Evolutionary conservation across 2,797 vertebrate genomes (phyloP).

Genomic region (Sardinella longiceps): DNA sequence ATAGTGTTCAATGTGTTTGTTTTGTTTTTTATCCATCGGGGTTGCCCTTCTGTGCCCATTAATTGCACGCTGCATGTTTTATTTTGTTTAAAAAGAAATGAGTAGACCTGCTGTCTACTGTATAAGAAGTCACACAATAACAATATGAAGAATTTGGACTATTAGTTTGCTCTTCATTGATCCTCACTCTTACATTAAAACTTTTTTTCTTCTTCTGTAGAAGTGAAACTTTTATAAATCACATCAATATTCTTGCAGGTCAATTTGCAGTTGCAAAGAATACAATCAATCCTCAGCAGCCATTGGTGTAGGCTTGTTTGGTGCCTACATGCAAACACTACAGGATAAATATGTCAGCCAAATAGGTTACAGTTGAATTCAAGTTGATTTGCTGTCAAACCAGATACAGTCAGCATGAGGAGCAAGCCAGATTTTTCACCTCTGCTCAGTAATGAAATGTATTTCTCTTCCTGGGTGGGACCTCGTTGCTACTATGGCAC

Average conservation of each 20-base stretch:
- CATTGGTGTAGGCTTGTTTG: background rate
- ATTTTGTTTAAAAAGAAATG: no score
- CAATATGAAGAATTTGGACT: no score
- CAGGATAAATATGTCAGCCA: background rate
- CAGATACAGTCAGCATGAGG: background rate
- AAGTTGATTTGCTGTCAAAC: background rate
- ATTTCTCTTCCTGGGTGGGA: background rate
- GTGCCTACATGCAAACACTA: background rate
- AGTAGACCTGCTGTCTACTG: no score
- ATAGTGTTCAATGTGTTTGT: no score
- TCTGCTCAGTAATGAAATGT: background rate
- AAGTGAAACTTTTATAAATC: background rate
- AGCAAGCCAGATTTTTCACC: background rate
- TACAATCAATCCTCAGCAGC: background rate
- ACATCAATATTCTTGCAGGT: background rate
- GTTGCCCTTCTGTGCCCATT: no score
- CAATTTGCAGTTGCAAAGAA: background rate
- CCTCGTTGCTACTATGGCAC: background rate
- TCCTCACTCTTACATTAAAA: background rate
- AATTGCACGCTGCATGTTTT: no score
- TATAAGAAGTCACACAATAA: no score
- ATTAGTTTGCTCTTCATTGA: background rate
- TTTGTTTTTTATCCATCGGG: no score
- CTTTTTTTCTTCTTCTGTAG: background rate
- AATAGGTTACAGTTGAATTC: background rate